Evolutionary conservation across 1,140 invertebrate species (phyloP), one percentile per base, ranked within the genome.

Genomic region (Meteorus sp.): DNA sequence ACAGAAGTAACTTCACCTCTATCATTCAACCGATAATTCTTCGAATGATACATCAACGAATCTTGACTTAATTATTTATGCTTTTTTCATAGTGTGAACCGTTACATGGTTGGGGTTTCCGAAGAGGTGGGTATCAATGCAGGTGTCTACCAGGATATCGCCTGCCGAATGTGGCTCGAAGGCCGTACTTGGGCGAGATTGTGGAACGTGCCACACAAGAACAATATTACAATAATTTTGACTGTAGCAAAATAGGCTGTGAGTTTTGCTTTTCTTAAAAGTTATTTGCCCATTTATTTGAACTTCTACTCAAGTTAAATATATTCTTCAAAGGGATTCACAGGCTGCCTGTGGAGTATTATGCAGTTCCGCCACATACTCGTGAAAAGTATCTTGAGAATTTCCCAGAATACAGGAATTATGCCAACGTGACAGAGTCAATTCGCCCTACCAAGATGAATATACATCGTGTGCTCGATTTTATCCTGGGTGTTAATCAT

Each of bases 81-180:
- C 48, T 29, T 15, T 27, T 64, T 60, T 64, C 82, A 80, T 44
- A 95, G 90, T 99, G 97, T 82, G 96, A 99, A 81, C 96, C 96
- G 0, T 76, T 98, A 20, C 89, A 96, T 73, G 96, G 96, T 3
- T 98, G 91, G 89, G 97, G 96, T 27, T 97, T 96, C 72, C 82
- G 94, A 62, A 84, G 96, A 71, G 96, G 96, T 55, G 96, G 94
- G 19, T 99, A 99, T 79, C 94, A 97, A 74, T 98, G 94, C 77
- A 84, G 93, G 62, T 98, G 96, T 81, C 85, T 87, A 66, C 95
- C 96, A 5, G 93, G 95, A 2, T 94, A 83, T 71, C 84, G 96
- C 60, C 83, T 97, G 56, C 96, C 96, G 0, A 89, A 88, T 63
- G 85, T 90, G 20, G 91, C 95, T 15, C 82, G 94, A 62, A 84